Base-by-base conservation (phyloP, 2,113 vertebrate genomes). In the Catharus minimus region DNA sequence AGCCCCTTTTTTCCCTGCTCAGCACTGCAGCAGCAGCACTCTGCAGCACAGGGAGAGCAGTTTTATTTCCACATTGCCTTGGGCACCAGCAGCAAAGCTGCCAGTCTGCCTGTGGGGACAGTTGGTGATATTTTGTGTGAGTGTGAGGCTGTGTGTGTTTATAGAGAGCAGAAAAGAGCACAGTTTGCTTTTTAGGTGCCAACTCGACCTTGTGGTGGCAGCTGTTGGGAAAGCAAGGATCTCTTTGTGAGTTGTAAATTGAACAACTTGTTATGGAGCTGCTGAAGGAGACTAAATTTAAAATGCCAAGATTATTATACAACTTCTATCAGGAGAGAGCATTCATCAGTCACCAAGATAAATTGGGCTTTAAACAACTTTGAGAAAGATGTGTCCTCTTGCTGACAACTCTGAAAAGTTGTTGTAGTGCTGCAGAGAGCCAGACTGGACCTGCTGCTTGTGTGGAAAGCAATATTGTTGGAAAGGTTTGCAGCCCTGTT, bases 251-350 rank as follows among this genome's bases (percentile, higher is more conserved):
- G 93, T 49, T 88, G 95, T 75, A 58, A 94, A 95, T 84, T 84
- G 92, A 90, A 86, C 86, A 75, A 92, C 79, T 94, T 86, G 76
- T 93, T 90, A 75, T 41, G 50, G 90, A 95, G 86, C 93, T 88
- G 41, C 86, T 95, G 94, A 88, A 96, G 72, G 81, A 90, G 95
- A 88, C 94, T 96, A 92, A 95, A 95, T 93, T 92, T 93, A 88
- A 96, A 95, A 95, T 90, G 74, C 86, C 55, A 57, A 82, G 50
- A 93, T 95, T 89, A 87, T 94, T 90, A 82, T 39, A 55, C 86
- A 86, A 26, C 66, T 94, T 95, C 38, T 68, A 82, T 93, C 89
- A 75, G 88, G 78, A 79, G 88, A 75, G 79, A 30, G 47, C 90
- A 95, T 90, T 84, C 84, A 62, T 92, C 93, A 93, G 82, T 86